Evolutionary conservation across 35 echinoderm and acorn worm species (phyloP).

Genomic region (Eucidaris tribuloides): DNA sequence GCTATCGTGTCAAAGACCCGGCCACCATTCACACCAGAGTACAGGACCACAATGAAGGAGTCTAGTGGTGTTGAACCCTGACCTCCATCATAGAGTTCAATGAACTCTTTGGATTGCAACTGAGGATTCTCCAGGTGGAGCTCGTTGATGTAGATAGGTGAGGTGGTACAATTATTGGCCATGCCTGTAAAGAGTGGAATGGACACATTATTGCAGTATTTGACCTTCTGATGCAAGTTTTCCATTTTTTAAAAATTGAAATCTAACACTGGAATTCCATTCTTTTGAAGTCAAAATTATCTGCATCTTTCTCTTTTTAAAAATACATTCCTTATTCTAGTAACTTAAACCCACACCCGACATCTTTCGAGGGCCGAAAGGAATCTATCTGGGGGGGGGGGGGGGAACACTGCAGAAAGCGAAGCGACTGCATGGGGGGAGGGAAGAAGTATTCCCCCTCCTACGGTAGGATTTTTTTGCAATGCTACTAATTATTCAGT

Average conservation of each 20-base stretch:
- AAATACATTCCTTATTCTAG: too few relatives aligned
- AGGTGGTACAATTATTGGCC: slow-evolving; percentile 72
- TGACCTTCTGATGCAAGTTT: not conserved
- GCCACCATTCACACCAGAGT: not conserved
- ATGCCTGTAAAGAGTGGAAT: slow-evolving; percentile 45
- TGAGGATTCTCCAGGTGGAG: slow-evolving; percentile 45
- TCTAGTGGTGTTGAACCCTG: slow-evolving; percentile 69
- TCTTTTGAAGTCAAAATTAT: not conserved
- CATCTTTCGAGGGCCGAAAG: too few relatives aligned
- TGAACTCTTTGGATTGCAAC: slow-evolving; percentile 53
- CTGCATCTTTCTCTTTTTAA: too few relatives aligned
- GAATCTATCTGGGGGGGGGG: too few relatives aligned
- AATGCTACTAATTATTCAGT: too few relatives aligned
- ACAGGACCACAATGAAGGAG: slow-evolving; percentile 63
- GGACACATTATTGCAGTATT: not conserved
- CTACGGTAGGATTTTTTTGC: too few relatives aligned
- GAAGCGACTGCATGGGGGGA: too few relatives aligned
- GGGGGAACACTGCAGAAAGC: too few relatives aligned
- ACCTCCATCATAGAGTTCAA: slow-evolving; percentile 94
- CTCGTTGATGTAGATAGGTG: slow-evolving; percentile 82
- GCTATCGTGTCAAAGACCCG: not conserved
- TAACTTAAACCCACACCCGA: too few relatives aligned
- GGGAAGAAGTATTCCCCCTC: too few relatives aligned
- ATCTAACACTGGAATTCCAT: not conserved
- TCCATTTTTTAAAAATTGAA: not conserved